Percentiles rank a stretch among this genome's conserved stretches.
These are phyloP conservation scores for Tenthredo livida DNA, from an alignment of 2,888 invertebrate species.

Conservation along the genomic window DNA sequence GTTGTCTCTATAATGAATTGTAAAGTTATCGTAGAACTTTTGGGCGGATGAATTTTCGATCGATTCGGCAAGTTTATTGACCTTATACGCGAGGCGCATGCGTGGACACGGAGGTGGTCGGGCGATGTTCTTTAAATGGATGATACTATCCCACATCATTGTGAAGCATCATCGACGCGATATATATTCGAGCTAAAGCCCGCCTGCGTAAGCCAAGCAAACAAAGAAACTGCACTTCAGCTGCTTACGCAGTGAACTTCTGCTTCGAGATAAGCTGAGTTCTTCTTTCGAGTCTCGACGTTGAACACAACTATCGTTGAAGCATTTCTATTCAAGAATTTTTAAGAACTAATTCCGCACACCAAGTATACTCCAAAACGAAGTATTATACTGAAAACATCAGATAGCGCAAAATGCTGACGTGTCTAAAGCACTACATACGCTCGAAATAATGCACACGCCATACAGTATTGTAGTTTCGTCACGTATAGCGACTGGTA, in stretches of 20 bases:
- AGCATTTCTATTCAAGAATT: not conserved
- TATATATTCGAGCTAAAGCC: not conserved
- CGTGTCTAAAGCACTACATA: not conserved
- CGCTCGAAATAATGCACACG: not conserved
- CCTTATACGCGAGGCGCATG: slow-evolving; percentile 12
- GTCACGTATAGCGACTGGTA: not conserved
- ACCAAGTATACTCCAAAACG: not conserved
- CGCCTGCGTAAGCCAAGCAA: not conserved
- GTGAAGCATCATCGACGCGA: not conserved
- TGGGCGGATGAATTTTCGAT: slow-evolving; percentile 2
- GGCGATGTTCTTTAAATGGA: slow-evolving; percentile 12
- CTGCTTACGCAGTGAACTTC: not conserved
- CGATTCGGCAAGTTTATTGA: slow-evolving; percentile 28
- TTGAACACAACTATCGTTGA: not conserved
- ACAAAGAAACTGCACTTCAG: slow-evolving; percentile 8
- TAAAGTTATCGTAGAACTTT: not conserved
- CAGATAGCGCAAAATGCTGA: not conserved
- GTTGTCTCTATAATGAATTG: not conserved
- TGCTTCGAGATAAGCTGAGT: not conserved
- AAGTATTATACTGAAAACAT: not conserved
- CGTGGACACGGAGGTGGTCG: not conserved
- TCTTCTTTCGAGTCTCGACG: not conserved
- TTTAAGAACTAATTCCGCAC: not conserved
- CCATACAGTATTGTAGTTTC: not conserved
- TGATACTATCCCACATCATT: not conserved